Base-by-base conservation (phyloP, 2,888 invertebrate species). In the Exocentrus adspersus region DNA sequence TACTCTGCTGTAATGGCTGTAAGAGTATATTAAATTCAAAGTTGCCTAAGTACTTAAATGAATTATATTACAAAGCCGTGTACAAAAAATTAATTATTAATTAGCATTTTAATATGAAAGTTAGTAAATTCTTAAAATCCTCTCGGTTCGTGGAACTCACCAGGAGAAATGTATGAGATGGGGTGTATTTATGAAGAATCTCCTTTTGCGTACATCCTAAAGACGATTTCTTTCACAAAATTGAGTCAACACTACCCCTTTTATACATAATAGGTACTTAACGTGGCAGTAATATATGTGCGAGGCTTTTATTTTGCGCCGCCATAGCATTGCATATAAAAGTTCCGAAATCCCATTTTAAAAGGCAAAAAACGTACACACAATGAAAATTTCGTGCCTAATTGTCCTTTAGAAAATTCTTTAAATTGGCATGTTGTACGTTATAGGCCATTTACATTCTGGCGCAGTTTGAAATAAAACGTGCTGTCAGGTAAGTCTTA, bases 401-500 rank as follows among this genome's bases (percentile, higher is more conserved):
- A 37, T 37, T 37, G 45, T 45, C 45, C 19, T 45, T 45, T 20
- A 12, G 1, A 10, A 21, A 1, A 48, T 21, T 21, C 48, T 10
- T 21, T 14, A 20, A 21, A 48, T 48, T 24, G 48, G 21, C 24
- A 48, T 48, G 21, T 21, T n/a, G 21, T 14, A 6, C 10, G 48
- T 21, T 48, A 48, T 20, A n/a, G 12, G 21, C 48, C 50, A 75
- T 75, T 73, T 72, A 70, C 72, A 73, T 73, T 71, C 71, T 62
- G 67, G 65, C 58, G 70, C 69, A 73, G 70, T 71, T 71, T 63
- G 68, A 68, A 72, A 74, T 72, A 74, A 76, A 75, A 77, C 75
- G 71, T 67, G 69, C 73, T 74, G 75, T 77, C 75, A 77, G 74
- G 73, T 77, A 74, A 75, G 74, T 74, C 73, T 75, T 76, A 77